phyloP scores from a whole-genome alignment of 2,888 invertebrate species.

The Lymantria monacha region DNA sequence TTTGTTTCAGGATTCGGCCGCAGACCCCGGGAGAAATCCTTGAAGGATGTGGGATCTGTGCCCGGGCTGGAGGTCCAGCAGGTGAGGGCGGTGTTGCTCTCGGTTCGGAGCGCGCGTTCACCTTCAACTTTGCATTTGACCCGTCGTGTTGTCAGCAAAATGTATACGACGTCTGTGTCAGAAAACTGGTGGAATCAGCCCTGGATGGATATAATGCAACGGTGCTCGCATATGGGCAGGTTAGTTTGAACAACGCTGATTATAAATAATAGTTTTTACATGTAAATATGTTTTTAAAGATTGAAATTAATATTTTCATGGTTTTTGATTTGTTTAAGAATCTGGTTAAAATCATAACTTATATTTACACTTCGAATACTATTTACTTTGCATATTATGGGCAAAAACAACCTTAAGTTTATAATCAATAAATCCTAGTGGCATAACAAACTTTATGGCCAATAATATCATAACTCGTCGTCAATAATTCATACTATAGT shows the following conservation, averaged over 20 bases:
- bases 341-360: too few relatives aligned
- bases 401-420: too few relatives aligned
- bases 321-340: too few relatives aligned
- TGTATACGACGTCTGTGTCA: constrained; percentile 93
- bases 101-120: constrained; percentile 96
- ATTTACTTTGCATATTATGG: too few relatives aligned
- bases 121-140: constrained; percentile 98
- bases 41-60: constrained; percentile 97
- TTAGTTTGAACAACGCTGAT: constrained; percentile 50
- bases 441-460: too few relatives aligned
- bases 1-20: constrained; percentile 91
- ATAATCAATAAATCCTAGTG: too few relatives aligned
- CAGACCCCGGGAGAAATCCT: constrained; percentile 96
- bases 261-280: neutral
- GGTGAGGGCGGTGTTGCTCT: constrained; percentile 96
- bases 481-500: too few relatives aligned
- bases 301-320: too few relatives aligned
- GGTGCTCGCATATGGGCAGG: constrained; percentile 97
- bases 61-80: constrained; percentile 92
- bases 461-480: too few relatives aligned
- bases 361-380: too few relatives aligned
- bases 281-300: too few relatives aligned
- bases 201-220: constrained; percentile 99
- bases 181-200: constrained; percentile 93
- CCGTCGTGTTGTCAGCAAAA: constrained; percentile 86